Evolutionary conservation across 2,797 vertebrate genomes (phyloP).

Genomic region (Macrochelys suwanniensis): DNA sequence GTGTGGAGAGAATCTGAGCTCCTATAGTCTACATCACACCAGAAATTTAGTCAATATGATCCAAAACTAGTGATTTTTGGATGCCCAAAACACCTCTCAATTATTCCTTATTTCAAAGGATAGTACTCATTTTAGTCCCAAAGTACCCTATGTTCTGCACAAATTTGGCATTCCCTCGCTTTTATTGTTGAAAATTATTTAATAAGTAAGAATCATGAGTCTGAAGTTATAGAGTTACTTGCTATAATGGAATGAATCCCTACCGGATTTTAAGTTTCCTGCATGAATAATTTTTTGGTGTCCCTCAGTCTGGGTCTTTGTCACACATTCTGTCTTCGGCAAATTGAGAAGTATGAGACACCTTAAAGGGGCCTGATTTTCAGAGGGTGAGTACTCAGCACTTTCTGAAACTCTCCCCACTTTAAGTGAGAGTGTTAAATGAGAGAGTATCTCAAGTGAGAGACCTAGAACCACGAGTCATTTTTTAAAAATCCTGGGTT

Average conservation of each 20-base stretch:
- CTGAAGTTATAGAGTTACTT: conserved; percentile 58
- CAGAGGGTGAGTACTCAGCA: conserved; percentile 56
- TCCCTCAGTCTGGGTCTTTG: conserved; percentile 45
- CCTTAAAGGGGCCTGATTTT: conserved; percentile 27
- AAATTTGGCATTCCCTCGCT: conserved; percentile 24
- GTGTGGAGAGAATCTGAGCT: not conserved
- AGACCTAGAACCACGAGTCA: conserved; percentile 69
- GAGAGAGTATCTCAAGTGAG: conserved; percentile 55
- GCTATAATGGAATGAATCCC: conserved; percentile 53
- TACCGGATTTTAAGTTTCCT: conserved; percentile 52
- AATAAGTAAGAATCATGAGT: conserved; percentile 9
- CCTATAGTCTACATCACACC: not conserved
- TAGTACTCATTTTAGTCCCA: not conserved
- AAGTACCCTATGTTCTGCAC: not conserved
- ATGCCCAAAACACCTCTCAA: not conserved
- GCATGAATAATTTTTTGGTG: conserved; percentile 53
- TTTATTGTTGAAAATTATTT: conserved; percentile 16
- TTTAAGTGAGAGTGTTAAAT: conserved; percentile 45
- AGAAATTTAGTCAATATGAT: not conserved
- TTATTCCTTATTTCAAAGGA: not conserved
- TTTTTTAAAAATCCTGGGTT: conserved; percentile 68
- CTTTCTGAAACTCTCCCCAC: conserved; percentile 73
- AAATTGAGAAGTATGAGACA: conserved; percentile 48
- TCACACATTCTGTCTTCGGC: conserved; percentile 73
- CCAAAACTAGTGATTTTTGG: not conserved